Base-by-base conservation (phyloP, 2,797 vertebrate genomes). In the Psittacula echo region DNA sequence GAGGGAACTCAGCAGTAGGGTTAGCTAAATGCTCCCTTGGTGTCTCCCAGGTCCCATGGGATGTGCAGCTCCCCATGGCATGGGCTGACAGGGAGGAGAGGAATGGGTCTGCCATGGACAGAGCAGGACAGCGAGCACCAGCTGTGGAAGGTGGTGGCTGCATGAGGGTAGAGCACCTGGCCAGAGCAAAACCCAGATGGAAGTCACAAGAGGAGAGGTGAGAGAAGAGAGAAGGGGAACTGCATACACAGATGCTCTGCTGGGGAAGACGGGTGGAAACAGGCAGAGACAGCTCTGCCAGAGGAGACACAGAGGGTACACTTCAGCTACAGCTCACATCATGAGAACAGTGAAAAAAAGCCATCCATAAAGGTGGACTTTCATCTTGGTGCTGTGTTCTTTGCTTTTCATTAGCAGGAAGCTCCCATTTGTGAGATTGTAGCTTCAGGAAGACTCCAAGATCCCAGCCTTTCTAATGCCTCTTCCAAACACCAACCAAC, bases 21-120 rank as follows among this genome's bases (percentile, higher is more conserved):
- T 39, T 50, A 48, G 22, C n/a, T 17, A 14, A 1, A 9, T 50
- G 12, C 11, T 80, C 70, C 22, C 12, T 68, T 45, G 27, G 11
- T 34, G 44, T 56, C 9, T 32, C 32, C 61, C 19, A 42, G 18
- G 10, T 61, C 22, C 39, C 3, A 1, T 7, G 23, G 62, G 50
- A 53, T 0, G 1, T 72, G 23, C 24, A 83, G 34, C 3, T 19
- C 29, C 11, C 18, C 37, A 12, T 0, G 0, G 1, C 44, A 13
- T 15, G 42, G 72, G 32, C 39, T 78, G 58, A 27, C 8, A 5
- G 50, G n/a, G 9, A 67, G 18, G 26, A 21, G 22, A 48, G 13
- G 29, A 37, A 37, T 1, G 1, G 32, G 4, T 70, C 23, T 89
- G 45, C 34, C 48, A 16, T 1, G 5, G 58, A 17, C 13, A 18